Evolutionary conservation across 2,113 vertebrate species (phyloP).

Genomic region (Cynopterus brachyotis): DNA sequence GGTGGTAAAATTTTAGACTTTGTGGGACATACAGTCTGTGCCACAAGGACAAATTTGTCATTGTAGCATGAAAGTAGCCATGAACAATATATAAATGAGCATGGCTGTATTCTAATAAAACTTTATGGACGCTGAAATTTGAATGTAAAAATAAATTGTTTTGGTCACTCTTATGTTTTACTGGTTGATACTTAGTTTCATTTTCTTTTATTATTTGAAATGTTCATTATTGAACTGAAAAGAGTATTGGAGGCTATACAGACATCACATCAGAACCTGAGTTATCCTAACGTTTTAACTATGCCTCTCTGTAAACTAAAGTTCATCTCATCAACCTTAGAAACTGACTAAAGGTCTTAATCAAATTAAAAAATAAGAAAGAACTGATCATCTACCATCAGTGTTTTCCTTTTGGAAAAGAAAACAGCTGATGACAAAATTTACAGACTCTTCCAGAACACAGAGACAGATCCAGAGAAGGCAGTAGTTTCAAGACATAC

Average conservation of each 20-base stretch:
- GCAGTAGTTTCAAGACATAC: background rate
- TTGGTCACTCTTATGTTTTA: background rate
- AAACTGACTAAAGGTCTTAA: background rate
- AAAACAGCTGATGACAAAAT: background rate
- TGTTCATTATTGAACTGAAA: slow-evolving; percentile 62
- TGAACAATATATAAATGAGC: background rate
- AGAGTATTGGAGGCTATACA: background rate
- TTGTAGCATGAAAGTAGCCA: background rate
- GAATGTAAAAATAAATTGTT: background rate
- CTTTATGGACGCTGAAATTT: background rate
- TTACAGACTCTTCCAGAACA: background rate
- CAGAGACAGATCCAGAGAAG: background rate
- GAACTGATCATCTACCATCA: background rate
- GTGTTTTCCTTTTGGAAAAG: background rate
- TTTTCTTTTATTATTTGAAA: slow-evolving; percentile 76
- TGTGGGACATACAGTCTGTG: background rate
- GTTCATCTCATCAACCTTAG: background rate
- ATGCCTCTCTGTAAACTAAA: slow-evolving; percentile 58
- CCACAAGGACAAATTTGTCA: background rate
- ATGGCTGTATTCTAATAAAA: background rate
- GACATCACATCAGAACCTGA: slow-evolving; percentile 65
- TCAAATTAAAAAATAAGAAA: slow-evolving; percentile 28
- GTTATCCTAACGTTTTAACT: slow-evolving; percentile 54
- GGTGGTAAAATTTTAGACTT: background rate
- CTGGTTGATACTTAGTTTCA: background rate